Evolutionary conservation across 2,888 invertebrate species (phyloP).

Genomic region (Watsonalla cultraria): DNA sequence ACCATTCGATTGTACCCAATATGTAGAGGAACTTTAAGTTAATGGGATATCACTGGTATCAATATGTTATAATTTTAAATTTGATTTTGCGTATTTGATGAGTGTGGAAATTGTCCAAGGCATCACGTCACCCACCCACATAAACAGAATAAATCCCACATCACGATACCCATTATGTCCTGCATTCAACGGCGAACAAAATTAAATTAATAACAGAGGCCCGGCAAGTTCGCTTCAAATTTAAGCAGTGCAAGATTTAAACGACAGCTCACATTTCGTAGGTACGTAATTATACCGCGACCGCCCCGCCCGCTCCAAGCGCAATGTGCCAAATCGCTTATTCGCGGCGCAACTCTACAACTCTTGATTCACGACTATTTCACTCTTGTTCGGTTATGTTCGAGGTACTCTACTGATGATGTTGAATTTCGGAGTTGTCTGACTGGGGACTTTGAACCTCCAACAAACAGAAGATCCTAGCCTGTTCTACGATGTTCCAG

Average conservation of each 20-base stretch:
- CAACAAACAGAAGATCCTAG: too few relatives aligned
- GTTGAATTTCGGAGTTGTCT: too few relatives aligned
- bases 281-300: slow-evolving; percentile 71
- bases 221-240: slow-evolving; percentile 63
- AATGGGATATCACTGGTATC: too few relatives aligned
- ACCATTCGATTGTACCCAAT: too few relatives aligned
- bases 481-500: too few relatives aligned
- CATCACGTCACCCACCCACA: too few relatives aligned
- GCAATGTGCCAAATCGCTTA: slow-evolving; percentile 76
- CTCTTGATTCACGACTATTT: slow-evolving; percentile 30
- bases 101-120: too few relatives aligned
- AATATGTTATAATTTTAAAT: too few relatives aligned
- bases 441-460: too few relatives aligned
- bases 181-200: slow-evolving; percentile 36
- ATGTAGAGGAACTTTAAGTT: too few relatives aligned
- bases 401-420: not conserved
- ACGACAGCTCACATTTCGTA: slow-evolving; percentile 69
- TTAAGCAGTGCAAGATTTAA: slow-evolving; percentile 74
- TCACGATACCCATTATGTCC: slow-evolving; percentile 8
- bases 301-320: slow-evolving; percentile 49
- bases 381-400: not conserved
- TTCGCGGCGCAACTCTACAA: slow-evolving; percentile 56
- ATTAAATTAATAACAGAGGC: slow-evolving; percentile 64
- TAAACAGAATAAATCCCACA: slow-evolving; percentile 5
- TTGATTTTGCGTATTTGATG: too few relatives aligned